Base-by-base conservation (phyloP, 2,888 invertebrate species). In the Acronicta aceris region DNA sequence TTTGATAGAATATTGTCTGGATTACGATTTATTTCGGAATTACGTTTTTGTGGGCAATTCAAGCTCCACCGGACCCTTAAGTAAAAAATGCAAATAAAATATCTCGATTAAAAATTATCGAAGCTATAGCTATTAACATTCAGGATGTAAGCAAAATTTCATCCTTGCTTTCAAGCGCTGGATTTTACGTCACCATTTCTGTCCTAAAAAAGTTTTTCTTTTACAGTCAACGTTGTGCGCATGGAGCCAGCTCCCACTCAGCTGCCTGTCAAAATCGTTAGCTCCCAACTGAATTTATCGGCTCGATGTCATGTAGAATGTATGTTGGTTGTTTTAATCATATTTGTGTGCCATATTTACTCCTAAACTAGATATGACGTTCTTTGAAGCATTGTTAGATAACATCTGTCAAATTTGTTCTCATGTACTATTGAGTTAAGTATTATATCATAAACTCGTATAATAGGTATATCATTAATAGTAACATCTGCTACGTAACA, bases 191-290 rank as follows among this genome's bases (percentile, higher is more conserved):
- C 55, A 54, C 41, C 13, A 57, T 46, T 57, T 65, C 47, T 49
- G 30, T 62, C 59, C 38, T 60, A 71, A 70, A 49, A 55, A 48
- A 12, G 16, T 67, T 75, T 70, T 80, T 79, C 67, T 78, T 70
- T 92, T 91, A 40, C 91, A 93, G 95, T 94, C 46, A 94, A 90
- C 81, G 91, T 94, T 27, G 87, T 94, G 9, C 90, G 92, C n/a
- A 81, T 88, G 57, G 93, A 93, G 74, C 92, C 92, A 1, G 81
- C 88, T 40, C 94, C 94, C 7, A 93, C 95, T 30, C 93, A 94
- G 74, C 81, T 93, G 51, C 93, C 94, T 0, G 91, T 92, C 64
- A 92, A 93, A 88, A 92, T 93, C 51, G 82, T 92, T 73, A 91
- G 90, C 63, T 78, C 86, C 42, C 86, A 92, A 76, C 72, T 84